Percentiles rank a stretch among this genome's conserved stretches.
Evolutionary conservation across 1,140 invertebrate species (phyloP).

Genomic region (Matsumurasca onukii): DNA sequence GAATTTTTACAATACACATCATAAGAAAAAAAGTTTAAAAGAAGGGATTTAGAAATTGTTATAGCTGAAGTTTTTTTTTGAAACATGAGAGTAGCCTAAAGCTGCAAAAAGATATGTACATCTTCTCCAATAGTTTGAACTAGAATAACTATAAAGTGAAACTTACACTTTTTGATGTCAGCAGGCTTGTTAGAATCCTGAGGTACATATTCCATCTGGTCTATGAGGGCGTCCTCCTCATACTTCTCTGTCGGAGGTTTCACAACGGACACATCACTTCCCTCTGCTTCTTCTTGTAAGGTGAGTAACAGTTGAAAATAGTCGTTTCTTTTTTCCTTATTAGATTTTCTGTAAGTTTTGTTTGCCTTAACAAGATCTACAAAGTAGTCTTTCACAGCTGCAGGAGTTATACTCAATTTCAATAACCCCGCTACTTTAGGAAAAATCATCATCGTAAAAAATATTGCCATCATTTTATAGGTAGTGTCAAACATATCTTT

Average conservation of each 20-base stretch:
- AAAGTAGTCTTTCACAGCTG: conserved; percentile 2
- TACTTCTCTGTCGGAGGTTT: no score
- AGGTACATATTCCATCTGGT: conserved; percentile 15
- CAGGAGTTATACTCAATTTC: background rate
- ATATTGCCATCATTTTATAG: background rate
- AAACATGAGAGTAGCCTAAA: no score
- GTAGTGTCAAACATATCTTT: conserved; percentile 16
- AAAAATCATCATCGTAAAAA: background rate
- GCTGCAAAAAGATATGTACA: no score
- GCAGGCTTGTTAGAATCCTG: no score
- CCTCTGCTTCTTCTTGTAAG: conserved; percentile 22
- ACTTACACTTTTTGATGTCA: no score
- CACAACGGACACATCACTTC: background rate
- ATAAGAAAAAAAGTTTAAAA: no score
- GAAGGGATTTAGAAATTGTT: no score
- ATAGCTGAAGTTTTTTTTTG: no score
- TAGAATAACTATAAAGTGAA: no score
- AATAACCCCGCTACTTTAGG: background rate
- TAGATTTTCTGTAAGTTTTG: background rate
- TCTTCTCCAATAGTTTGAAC: no score
- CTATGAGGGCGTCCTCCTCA: conserved; percentile 23
- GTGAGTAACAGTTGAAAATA: conserved; percentile 25
- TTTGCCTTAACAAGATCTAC: background rate
- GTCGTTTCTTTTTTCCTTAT: conserved; percentile 20
- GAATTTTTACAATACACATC: no score